Conservation (phyloP, 2,797 vertebrate species). For the Masticophis lateralis region DNA sequence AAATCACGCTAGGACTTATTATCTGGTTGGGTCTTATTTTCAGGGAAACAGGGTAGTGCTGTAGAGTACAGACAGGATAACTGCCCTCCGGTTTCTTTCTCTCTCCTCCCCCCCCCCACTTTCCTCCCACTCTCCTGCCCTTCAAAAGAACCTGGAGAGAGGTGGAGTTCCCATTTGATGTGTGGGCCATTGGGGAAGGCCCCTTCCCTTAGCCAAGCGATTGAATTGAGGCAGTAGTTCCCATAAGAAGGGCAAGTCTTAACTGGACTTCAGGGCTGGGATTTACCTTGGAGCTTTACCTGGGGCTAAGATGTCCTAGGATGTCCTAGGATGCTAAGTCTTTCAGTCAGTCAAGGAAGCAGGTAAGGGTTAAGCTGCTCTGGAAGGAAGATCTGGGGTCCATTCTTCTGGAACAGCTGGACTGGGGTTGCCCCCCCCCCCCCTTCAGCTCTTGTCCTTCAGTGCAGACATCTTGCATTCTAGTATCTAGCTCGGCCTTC, state of each 20-base stretch:
- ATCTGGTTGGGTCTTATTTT: too few relatives aligned
- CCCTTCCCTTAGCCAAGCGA: background rate
- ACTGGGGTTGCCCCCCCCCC: background rate
- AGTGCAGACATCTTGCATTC: too few relatives aligned
- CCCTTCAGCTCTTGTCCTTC: background rate
- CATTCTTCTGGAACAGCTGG: background rate
- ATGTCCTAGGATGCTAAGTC: background rate
- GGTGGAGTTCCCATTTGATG: background rate
- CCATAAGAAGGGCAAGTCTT: background rate
- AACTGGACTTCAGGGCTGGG: background rate
- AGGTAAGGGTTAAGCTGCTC: constrained; percentile 42
- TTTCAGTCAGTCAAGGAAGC: constrained; percentile 38
- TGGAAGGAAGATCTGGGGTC: background rate
- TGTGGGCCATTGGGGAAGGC: too few relatives aligned
- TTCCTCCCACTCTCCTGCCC: too few relatives aligned
- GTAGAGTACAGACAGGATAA: background rate
- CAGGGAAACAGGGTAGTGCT: too few relatives aligned
- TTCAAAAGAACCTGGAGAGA: background rate
- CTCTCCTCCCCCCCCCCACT: fast-evolving
- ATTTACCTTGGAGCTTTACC: background rate
- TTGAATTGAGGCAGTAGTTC: background rate
- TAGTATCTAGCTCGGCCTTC: background rate
- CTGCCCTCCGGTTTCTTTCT: background rate
- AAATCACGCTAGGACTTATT: too few relatives aligned
- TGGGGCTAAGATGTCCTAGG: constrained; percentile 23